Base-by-base conservation (phyloP, 2,888 invertebrate genomes). In the Trilocha varians region DNA sequence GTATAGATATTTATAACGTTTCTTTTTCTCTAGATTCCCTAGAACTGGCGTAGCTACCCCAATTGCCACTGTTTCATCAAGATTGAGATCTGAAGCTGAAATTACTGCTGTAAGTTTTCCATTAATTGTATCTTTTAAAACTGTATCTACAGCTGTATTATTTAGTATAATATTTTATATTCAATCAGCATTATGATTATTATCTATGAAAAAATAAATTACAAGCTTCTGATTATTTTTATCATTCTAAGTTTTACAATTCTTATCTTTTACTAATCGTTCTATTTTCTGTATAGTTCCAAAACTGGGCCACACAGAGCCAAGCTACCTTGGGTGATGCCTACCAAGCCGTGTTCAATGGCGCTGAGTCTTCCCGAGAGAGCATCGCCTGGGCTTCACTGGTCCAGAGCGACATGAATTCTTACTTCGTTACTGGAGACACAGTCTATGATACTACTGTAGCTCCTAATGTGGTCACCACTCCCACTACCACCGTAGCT, bases 51-150 rank as follows among this genome's bases (percentile, higher is more conserved):
- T 62, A 0, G 41, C 51, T 1, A 62, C 64, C 1, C 80, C 83
- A 0, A 25, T 83, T 14, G 65, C 71, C 2, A 72, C 69, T 46
- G 51, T 82, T 5, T 66, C 78, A 1, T 51, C 76, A 3, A 65
- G 84, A 56, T 48, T 83, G 41, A 68, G 80, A 36, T 66, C 56
- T 8, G 44, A 44, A 11, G 50, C 39, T 2, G 57, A 73, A 50
- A 53, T 83, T 5, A 13, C 43, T 15, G 52, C 43, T 25, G 83
- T 82, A 65, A 62, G 63, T 55, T n/a, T n/a, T n/a, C n/a, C n/a
- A n/a, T n/a, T n/a, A n/a, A n/a, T n/a, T n/a, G n/a, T n/a, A n/a
- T n/a, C n/a, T n/a, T n/a, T n/a, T n/a, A n/a, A n/a, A n/a, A n/a
- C n/a, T n/a, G n/a, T n/a, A n/a, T n/a, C n/a, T n/a, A n/a, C n/a